Evolutionary conservation across 2,888 invertebrate genomes (phyloP).

Genomic region (Pedicia rivosa): DNA sequence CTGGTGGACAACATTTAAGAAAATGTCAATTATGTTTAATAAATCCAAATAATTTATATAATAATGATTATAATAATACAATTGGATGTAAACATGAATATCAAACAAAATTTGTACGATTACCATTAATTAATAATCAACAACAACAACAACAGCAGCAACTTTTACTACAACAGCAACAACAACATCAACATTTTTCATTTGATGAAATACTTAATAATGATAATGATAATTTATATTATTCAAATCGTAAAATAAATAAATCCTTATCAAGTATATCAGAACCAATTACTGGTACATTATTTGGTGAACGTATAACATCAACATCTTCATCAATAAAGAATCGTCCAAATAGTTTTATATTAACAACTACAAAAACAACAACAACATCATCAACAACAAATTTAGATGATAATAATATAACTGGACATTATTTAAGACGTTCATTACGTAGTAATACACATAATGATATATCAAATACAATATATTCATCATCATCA

Average conservation of each 20-base stretch:
- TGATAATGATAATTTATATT: slow-evolving; percentile 10
- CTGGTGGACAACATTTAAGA: slow-evolving; percentile 22
- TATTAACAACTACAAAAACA: too few relatives aligned
- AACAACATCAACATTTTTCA: slow-evolving; percentile 2
- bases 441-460: slow-evolving; percentile 2
- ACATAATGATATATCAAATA: slow-evolving; percentile 4
- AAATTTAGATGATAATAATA: slow-evolving; percentile 4
- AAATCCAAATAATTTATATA: slow-evolving; percentile 18
- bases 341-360: slow-evolving; percentile 6
- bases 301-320: slow-evolving; percentile 3
- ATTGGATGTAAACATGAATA: slow-evolving; percentile 19
- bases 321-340: not conserved
- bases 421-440: not conserved
- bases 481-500: not conserved
- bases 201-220: slow-evolving; percentile 5
- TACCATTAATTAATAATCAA: slow-evolving; percentile 14
- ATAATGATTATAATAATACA: slow-evolving; percentile 20
- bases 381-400: not conserved
- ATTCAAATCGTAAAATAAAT: slow-evolving; percentile 15
- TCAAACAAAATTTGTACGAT: slow-evolving; percentile 13
- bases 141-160: slow-evolving; percentile 7
- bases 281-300: not conserved
- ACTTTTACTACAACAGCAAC: slow-evolving; percentile 4
- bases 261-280: slow-evolving; percentile 17
- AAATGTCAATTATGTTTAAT: slow-evolving; percentile 31